Evolutionary conservation across 2,888 invertebrate genomes (phyloP).

Genomic region (Cerceris rybyensis): DNA sequence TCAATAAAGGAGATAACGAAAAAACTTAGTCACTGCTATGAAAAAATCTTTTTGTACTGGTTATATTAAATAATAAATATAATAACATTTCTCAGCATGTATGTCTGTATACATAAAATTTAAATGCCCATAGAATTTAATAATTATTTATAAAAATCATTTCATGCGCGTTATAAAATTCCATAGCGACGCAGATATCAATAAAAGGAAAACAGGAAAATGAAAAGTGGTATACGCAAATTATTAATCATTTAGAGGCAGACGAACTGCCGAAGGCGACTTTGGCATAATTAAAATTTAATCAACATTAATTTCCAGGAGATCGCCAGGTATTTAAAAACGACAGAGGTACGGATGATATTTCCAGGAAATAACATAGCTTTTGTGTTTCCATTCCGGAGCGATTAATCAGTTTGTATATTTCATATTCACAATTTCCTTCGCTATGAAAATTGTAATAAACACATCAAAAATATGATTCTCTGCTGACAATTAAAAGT

Average conservation of each 20-base stretch:
- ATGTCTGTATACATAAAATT: no score
- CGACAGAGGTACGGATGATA: neutral
- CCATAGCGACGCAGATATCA: no score
- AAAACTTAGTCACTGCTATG: no score
- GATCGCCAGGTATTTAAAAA: neutral
- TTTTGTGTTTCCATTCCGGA: no score
- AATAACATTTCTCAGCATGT: no score
- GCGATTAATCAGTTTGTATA: no score
- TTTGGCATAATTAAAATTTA: conserved; percentile 29
- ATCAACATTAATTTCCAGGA: conserved; percentile 16
- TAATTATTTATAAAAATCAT: no score
- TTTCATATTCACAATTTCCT: neutral
- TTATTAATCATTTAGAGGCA: conserved; percentile 24
- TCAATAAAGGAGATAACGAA: no score
- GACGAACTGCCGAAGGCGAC: neutral
- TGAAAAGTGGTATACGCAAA: neutral
- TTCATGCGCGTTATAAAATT: no score
- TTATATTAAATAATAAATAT: no score
- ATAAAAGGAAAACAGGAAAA: neutral
- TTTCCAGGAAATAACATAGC: neutral
- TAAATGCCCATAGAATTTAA: no score
- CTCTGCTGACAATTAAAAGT: neutral
- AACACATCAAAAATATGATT: neutral
- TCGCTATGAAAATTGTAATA: neutral
- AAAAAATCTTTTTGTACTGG: no score